Evolutionary conservation across 1,140 invertebrate genomes (phyloP).

Genomic region (Ceratosolen fusciceps): DNA sequence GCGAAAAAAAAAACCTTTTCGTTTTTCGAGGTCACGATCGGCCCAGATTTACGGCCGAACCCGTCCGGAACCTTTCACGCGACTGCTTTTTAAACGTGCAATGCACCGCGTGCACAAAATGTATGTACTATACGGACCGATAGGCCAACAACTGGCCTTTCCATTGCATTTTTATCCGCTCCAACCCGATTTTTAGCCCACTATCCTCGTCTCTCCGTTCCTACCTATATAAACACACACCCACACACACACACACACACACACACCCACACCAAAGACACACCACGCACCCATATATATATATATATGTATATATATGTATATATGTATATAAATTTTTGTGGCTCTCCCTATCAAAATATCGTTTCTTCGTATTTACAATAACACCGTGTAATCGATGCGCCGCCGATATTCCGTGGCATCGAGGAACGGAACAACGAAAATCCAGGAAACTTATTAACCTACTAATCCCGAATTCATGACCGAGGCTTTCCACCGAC

Average conservation of each 20-base stretch:
- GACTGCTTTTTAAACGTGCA: slow-evolving; percentile 14
- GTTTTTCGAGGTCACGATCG: slow-evolving; percentile 50
- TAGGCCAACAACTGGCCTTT: neutral
- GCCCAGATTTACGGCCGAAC: slow-evolving; percentile 48
- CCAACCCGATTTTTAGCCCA: slow-evolving; percentile 6
- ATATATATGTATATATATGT: no score
- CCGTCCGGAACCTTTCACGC: slow-evolving; percentile 8
- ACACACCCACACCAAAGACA: neutral
- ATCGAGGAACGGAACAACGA: neutral
- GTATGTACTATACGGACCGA: neutral
- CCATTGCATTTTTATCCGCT: slow-evolving; percentile 20
- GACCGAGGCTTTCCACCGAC: neutral
- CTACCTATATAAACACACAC: neutral
- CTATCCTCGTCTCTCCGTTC: no score
- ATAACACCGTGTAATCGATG: neutral
- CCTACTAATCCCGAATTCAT: slow-evolving; percentile 1
- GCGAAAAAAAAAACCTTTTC: slow-evolving; percentile 46
- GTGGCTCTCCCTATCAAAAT: neutral
- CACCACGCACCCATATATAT: no score
- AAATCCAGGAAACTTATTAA: slow-evolving; percentile 17
- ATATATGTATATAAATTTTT: neutral
- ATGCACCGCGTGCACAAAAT: neutral
- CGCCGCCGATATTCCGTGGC: no score
- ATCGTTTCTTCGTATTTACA: neutral
- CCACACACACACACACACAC: neutral